phyloP scores from a whole-genome alignment of 2,888 invertebrate species.

The Camponotus fellah region DNA sequence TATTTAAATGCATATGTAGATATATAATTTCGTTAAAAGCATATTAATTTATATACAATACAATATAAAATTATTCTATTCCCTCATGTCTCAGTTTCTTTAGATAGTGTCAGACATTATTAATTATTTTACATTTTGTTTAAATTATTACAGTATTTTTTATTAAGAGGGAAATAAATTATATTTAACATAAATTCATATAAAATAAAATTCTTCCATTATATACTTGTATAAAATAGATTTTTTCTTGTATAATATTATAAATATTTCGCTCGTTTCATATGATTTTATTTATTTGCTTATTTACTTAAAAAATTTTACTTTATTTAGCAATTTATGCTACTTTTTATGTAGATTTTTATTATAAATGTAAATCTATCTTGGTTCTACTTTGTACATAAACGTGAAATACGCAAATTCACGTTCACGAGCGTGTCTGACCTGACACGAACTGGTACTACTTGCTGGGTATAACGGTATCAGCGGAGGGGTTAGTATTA shows the following conservation, averaged over 20 bases:
- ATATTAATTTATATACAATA: not conserved
- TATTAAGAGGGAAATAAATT: not conserved
- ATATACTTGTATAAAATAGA: not conserved
- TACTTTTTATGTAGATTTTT: not conserved
- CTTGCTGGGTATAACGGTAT: slow-evolving; percentile 63
- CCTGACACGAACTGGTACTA: slow-evolving; percentile 80
- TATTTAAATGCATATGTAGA: slow-evolving; percentile 6
- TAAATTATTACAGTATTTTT: not conserved
- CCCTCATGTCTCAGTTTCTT: not conserved
- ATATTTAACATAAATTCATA: not conserved
- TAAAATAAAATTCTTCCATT: not conserved
- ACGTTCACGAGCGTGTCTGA: slow-evolving; percentile 65
- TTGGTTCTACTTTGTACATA: slow-evolving; percentile 46
- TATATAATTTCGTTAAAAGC: not conserved
- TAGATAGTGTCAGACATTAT: not conserved
- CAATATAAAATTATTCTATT: slow-evolving; percentile 1
- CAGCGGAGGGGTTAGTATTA: slow-evolving; percentile 47
- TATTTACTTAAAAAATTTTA: not conserved
- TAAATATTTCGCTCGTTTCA: not conserved
- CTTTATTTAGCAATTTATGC: not conserved
- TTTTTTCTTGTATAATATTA: not conserved
- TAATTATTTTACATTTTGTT: not conserved
- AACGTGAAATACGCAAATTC: slow-evolving; percentile 16
- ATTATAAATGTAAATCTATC: slow-evolving; percentile 61
- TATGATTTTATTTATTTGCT: not conserved